Conservation (phyloP, 1,140 invertebrate genomes). For the Dreissena polymorpha region DNA sequence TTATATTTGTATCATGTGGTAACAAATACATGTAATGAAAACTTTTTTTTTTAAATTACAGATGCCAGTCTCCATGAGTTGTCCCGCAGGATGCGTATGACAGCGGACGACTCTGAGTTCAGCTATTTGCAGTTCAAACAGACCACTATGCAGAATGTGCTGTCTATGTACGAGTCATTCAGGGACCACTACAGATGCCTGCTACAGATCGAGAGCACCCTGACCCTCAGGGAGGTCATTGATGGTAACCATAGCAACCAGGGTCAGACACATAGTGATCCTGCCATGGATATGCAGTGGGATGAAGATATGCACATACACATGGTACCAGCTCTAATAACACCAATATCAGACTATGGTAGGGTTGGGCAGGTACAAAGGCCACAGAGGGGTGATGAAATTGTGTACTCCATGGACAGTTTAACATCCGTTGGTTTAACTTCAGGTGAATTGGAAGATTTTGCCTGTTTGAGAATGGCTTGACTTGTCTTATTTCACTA, state of each 20-base stretch:
- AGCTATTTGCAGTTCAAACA: slow-evolving; percentile 34
- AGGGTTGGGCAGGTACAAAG: too few relatives aligned
- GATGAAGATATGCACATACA: slow-evolving; percentile 32
- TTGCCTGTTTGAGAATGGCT: too few relatives aligned
- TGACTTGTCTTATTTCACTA: too few relatives aligned
- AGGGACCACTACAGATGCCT: slow-evolving; percentile 22
- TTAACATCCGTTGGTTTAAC: too few relatives aligned
- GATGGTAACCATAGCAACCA: background rate
- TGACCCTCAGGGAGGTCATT: slow-evolving; percentile 18
- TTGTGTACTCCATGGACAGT: too few relatives aligned
- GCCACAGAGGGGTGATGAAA: too few relatives aligned
- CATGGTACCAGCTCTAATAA: slow-evolving; percentile 15
- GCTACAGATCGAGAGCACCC: slow-evolving; percentile 27
- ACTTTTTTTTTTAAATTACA: slow-evolving; percentile 13
- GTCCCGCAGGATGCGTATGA: background rate
- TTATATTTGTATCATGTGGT: too few relatives aligned
- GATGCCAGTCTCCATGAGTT: background rate
- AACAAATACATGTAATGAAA: background rate
- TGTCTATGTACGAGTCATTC: slow-evolving; percentile 34
- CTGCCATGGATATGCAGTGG: background rate
- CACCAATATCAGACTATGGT: slow-evolving; percentile 19
- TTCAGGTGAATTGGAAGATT: too few relatives aligned
- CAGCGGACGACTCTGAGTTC: background rate
- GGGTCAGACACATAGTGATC: background rate
- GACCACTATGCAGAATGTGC: background rate